phyloP scores from a whole-genome alignment of 1,140 invertebrate species.

The Pararge aegeria region DNA sequence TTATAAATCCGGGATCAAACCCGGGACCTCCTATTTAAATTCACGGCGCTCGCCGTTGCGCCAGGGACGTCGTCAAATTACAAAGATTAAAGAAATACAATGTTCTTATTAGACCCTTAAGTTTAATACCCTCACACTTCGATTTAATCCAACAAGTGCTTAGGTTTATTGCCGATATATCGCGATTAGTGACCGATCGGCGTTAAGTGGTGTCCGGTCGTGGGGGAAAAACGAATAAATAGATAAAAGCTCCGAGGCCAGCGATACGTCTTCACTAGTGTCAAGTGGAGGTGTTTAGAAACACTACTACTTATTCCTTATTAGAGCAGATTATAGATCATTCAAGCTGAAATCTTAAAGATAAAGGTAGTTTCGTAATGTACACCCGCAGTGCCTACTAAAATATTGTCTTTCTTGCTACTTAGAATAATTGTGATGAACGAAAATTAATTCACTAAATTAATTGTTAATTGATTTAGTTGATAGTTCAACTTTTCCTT shows the following conservation, averaged over 20 bases:
- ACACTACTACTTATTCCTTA: constrained; percentile 8
- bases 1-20: no score
- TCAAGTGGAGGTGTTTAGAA: constrained; percentile 41
- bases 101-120: constrained; percentile 27
- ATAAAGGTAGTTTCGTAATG: background rate
- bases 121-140: constrained; percentile 10
- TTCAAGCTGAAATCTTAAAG: background rate
- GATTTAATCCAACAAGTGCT: constrained; percentile 44
- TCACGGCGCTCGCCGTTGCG: no score
- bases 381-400: no score
- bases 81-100: no score
- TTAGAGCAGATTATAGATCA: background rate
- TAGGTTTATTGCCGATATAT: constrained; percentile 66
- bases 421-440: no score
- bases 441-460: no score
- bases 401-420: no score
- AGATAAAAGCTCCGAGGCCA: constrained; percentile 49
- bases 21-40: no score
- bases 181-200: constrained; percentile 61
- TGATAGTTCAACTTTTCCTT: no score
- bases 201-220: constrained; percentile 56
- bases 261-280: constrained; percentile 68
- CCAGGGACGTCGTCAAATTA: no score
- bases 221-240: constrained; percentile 44
- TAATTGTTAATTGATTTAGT: no score